Conservation (phyloP, 2,113 vertebrate genomes). For the Notothenia coriiceps region DNA sequence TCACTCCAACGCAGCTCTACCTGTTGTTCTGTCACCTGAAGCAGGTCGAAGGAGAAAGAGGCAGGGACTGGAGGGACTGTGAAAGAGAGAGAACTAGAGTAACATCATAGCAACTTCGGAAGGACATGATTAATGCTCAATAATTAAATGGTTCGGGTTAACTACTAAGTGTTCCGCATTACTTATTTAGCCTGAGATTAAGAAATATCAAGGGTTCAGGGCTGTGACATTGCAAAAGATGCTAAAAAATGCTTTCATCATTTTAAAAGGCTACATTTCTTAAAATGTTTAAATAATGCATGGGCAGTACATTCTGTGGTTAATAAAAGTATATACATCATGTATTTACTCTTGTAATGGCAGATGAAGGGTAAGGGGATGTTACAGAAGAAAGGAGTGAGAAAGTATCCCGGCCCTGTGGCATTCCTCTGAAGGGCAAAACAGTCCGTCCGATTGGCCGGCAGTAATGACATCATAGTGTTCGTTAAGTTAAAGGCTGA, state of each 20-base stretch:
- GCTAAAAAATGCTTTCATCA: neutral
- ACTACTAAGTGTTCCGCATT: neutral
- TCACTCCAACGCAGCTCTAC: conserved; percentile 84
- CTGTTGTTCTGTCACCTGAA: conserved; percentile 84
- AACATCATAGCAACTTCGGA: neutral
- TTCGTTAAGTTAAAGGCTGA: conserved; percentile 83
- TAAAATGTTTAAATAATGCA: neutral
- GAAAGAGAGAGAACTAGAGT: neutral
- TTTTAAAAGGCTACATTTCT: neutral
- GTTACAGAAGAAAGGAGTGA: conserved; percentile 89
- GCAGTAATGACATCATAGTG: conserved; percentile 73
- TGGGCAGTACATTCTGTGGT: neutral
- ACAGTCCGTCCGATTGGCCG: conserved; percentile 88
- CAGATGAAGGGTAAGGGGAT: conserved; percentile 89
- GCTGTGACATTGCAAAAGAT: neutral
- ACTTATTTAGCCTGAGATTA: neutral
- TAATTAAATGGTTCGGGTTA: neutral
- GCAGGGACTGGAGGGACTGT: conserved; percentile 50
- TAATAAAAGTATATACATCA: conserved; percentile 18
- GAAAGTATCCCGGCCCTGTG: conserved; percentile 84
- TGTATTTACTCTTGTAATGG: conserved; percentile 89
- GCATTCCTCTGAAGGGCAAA: conserved; percentile 89
- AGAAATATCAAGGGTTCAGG: neutral
- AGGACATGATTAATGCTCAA: neutral
- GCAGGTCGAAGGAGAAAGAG: conserved; percentile 71